phyloP scores from a whole-genome alignment of 1,140 invertebrate species.

The Prorops nasuta region DNA sequence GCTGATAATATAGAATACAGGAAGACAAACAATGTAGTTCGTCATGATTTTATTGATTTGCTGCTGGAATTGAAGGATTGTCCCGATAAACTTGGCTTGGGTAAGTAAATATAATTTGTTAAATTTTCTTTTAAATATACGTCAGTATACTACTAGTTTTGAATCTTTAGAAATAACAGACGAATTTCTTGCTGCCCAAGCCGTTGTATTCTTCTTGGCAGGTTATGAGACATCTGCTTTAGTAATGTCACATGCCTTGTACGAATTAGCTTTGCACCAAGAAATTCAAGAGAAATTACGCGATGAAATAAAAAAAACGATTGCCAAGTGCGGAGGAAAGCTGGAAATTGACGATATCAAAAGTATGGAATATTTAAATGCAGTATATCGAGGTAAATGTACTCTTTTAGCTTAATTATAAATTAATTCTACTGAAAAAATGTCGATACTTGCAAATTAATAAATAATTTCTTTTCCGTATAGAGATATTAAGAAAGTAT shows the following conservation, averaged over 20 bases:
- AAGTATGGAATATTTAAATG: slow-evolving; percentile 14
- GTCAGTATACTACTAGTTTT: background rate
- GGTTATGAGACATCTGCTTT: slow-evolving; percentile 63
- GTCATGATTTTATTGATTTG: slow-evolving; percentile 61
- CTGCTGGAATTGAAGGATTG: slow-evolving; percentile 58
- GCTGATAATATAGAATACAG: slow-evolving; percentile 52
- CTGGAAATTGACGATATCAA: slow-evolving; percentile 13
- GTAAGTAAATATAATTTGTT: slow-evolving; percentile 2
- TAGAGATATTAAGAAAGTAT: slow-evolving; percentile 53
- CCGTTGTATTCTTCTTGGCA: slow-evolving; percentile 56
- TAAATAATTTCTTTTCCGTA: background rate
- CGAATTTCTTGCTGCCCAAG: slow-evolving; percentile 38
- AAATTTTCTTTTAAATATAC: background rate
- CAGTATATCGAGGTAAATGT: slow-evolving; percentile 5
- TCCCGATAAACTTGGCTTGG: slow-evolving; percentile 21
- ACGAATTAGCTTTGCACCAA: slow-evolving; percentile 57
- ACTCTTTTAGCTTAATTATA: background rate
- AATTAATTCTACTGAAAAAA: background rate
- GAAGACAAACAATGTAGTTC: slow-evolving; percentile 50
- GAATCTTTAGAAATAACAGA: slow-evolving; percentile 41
- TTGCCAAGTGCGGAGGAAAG: background rate
- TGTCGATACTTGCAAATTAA: background rate
- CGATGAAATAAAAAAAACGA: slow-evolving; percentile 49
- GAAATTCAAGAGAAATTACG: slow-evolving; percentile 56
- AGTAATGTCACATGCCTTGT: slow-evolving; percentile 51